A percentile compares a stretch with the other conserved stretches of the same genome.
These are phyloP conservation scores for Protophormia terraenovae DNA, from an alignment of 2,888 invertebrate genomes.

Conservation along the genomic window DNA sequence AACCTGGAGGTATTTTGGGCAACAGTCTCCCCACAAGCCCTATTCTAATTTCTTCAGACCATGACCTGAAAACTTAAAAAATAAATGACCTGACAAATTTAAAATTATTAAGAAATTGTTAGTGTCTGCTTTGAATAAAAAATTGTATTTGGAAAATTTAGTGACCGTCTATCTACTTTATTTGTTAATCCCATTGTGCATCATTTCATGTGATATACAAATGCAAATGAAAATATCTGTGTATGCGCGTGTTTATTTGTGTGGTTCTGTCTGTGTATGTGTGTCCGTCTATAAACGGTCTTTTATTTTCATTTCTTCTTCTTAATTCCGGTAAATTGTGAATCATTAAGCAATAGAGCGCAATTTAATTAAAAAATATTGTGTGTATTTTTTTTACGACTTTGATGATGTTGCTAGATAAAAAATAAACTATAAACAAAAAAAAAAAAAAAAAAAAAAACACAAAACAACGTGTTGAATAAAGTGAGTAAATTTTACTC, in stretches of 20 bases:
- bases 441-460: not conserved
- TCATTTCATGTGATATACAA: not conserved
- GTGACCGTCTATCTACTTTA: no score
- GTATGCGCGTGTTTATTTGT: not conserved
- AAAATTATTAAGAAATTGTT: no score
- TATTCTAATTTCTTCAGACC: no score
- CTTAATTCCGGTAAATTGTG: slow-evolving; percentile 66
- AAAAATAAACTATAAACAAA: slow-evolving; percentile 30
- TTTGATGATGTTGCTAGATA: slow-evolving; percentile 44
- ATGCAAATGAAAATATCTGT: not conserved
- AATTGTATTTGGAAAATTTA: no score
- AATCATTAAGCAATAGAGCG: slow-evolving; percentile 67
- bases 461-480: not conserved
- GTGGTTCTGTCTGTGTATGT: not conserved
- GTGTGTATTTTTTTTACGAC: slow-evolving; percentile 43
- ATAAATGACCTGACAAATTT: no score
- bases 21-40: no score
- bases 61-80: no score
- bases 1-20: no score
- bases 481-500: slow-evolving; percentile 30
- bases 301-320: slow-evolving; percentile 43
- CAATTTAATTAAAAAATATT: slow-evolving; percentile 60
- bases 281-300: slow-evolving; percentile 29
- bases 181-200: not conserved
- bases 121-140: no score